These are phyloP conservation scores for Napeogenes sylphis DNA, from an alignment of 2,888 invertebrate species.

Conservation along the genomic window DNA sequence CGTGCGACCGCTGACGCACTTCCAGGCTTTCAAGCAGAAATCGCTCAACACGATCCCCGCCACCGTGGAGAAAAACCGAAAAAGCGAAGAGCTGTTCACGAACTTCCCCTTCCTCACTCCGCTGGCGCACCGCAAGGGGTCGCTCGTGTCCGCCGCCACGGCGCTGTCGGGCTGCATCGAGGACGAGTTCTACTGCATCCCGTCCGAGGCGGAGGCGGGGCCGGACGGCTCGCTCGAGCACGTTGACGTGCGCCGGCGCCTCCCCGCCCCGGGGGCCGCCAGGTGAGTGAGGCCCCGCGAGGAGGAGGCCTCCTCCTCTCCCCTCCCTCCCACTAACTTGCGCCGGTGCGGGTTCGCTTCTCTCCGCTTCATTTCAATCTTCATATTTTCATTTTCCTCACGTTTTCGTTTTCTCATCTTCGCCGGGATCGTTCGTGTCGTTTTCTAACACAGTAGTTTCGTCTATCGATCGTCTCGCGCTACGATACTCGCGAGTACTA, in stretches of 20 bases:
- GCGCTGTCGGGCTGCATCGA: constrained; percentile 65
- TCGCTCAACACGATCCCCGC: constrained; percentile 71
- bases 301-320: constrained; percentile 16
- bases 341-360: constrained; percentile 23
- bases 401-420: not conserved
- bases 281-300: constrained; percentile 46
- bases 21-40: constrained; percentile 71
- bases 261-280: constrained; percentile 56
- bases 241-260: constrained; percentile 54
- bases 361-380: constrained; percentile 16
- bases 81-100: constrained; percentile 71
- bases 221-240: constrained; percentile 38
- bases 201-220: constrained; percentile 54
- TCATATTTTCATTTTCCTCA: constrained; percentile 7
- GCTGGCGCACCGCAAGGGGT: constrained; percentile 72
- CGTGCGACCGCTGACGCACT: constrained; percentile 64
- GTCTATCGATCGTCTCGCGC: not conserved
- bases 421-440: not conserved
- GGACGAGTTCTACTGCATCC: constrained; percentile 70
- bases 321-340: constrained; percentile 14
- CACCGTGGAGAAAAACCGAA: constrained; percentile 51
- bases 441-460: not conserved
- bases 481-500: no score
- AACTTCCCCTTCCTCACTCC: constrained; percentile 79
- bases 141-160: constrained; percentile 53